These are phyloP conservation scores for Sycophila texana DNA, from an alignment of 2,888 invertebrate species.

Conservation along the genomic window DNA sequence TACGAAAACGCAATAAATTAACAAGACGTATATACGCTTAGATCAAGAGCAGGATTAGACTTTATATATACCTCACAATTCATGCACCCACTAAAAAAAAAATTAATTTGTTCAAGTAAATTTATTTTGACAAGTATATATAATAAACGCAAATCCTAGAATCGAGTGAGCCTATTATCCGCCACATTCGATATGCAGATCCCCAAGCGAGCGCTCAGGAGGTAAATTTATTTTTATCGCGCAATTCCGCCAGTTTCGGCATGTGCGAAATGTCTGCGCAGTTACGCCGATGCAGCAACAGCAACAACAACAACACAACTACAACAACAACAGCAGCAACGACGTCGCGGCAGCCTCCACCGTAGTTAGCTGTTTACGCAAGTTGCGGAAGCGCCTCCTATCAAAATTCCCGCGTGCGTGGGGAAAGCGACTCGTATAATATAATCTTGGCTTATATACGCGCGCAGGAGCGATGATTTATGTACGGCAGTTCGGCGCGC, in stretches of 20 bases:
- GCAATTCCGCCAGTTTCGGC: not conserved
- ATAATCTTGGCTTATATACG: not conserved
- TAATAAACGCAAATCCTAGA: too few species aligned
- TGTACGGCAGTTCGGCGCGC: slow-evolving; percentile 2
- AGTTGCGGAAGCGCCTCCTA: slow-evolving; percentile 7
- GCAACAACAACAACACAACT: not conserved
- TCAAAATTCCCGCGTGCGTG: slow-evolving; percentile 3
- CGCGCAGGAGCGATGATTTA: slow-evolving; percentile 35
- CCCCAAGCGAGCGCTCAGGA: too few species aligned
- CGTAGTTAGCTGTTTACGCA: slow-evolving; percentile 10
- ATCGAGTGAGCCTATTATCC: too few species aligned
- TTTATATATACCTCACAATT: too few species aligned
- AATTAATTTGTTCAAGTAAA: too few species aligned
- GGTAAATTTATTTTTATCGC: not conserved
- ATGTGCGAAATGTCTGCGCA: not conserved
- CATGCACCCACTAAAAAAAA: too few species aligned
- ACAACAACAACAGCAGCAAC: not conserved
- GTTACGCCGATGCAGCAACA: not conserved
- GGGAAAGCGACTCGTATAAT: slow-evolving; percentile 9
- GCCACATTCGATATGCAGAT: too few species aligned
- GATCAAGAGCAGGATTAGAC: too few species aligned
- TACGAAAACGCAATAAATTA: too few species aligned
- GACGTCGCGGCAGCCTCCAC: slow-evolving; percentile 5
- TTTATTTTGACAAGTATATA: too few species aligned
- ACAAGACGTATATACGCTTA: too few species aligned